Evolutionary conservation across 2,888 invertebrate species (phyloP), one percentile per base, ranked within the genome.

Genomic region (Glyphotaelius pellucidus): DNA sequence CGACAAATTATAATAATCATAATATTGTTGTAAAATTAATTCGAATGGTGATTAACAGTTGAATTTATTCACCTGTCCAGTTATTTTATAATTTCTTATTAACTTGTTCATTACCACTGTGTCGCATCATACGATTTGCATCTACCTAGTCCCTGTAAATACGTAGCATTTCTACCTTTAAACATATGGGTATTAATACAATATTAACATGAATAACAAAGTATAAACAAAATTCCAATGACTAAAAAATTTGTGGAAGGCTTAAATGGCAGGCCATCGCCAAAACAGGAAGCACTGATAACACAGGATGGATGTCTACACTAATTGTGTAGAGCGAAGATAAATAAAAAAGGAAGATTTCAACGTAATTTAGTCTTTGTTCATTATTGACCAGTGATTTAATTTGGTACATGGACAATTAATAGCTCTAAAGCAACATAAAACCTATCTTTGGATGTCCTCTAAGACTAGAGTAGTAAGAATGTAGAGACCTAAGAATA

Each of bases 11-110:
- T 19, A 35, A 25, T 83, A 83, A 25, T 83, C 35, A 83, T 38
- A 32, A 83, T 83, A 83, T 35, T 83, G 25, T 67, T 67, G 67
- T 67, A 25, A 67, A 35, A 35, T 83, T 31, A 83, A 32, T 83
- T 32, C 25, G 38, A 83, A 83, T 35, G 83, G 83, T 83, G 35
- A 83, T 83, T 83, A 83, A 83, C 83, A 83, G 32, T 3, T 83
- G 19, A 32, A n/a, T 83, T 83, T 83, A 83, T 83, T 35, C 25
- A 35, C 83, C 35, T 83, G 83, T 83, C 35, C 35, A 83, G 25
- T 32, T 25, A 35, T 83, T 83, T 32, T 83, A 83, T 83, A 83
- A 83, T 83, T 83, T 83, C 25, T 32, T 83, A 83, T 35, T 31
- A 35, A 35, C 35, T 83, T 83, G 32, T 67, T 67, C 19, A 25